phyloP scores from a whole-genome alignment of 2,113 vertebrate species.

The Noctilio leporinus region DNA sequence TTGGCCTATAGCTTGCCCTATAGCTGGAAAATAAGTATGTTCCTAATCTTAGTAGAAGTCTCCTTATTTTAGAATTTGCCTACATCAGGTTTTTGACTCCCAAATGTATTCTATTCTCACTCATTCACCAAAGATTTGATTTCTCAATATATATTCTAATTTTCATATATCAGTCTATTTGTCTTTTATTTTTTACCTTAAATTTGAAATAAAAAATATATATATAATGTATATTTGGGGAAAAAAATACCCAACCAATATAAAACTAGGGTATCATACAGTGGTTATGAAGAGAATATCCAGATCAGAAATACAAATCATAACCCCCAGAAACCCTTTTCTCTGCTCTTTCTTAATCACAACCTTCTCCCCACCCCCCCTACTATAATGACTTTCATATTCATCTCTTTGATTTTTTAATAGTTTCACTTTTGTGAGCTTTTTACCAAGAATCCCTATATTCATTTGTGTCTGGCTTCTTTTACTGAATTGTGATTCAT shows the following conservation, averaged over 20 bases:
- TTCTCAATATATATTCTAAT: neutral
- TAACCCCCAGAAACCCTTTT: neutral
- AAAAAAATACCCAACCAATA: neutral
- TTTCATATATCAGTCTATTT: neutral
- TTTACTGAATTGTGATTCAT: neutral
- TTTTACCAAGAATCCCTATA: neutral
- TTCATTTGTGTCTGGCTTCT: neutral
- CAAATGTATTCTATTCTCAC: neutral
- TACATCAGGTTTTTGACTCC: neutral
- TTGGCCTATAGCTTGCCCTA: neutral
- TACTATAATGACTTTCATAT: neutral
- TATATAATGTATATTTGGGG: neutral
- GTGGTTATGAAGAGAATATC: neutral
- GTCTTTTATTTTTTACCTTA: neutral
- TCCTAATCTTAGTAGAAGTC: neutral
- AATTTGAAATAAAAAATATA: neutral
- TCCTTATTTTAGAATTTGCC: conserved; percentile 12
- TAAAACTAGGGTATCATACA: neutral
- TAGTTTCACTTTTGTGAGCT: neutral
- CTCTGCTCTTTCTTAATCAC: neutral
- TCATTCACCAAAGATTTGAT: neutral
- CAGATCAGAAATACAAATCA: neutral
- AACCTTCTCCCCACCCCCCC: neutral
- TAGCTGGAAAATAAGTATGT: neutral
- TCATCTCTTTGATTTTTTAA: neutral